Percentiles rank a stretch among this genome's conserved stretches.
Conservation (phyloP, 2,113 vertebrate genomes). For the Chrysemys picta region DNA sequence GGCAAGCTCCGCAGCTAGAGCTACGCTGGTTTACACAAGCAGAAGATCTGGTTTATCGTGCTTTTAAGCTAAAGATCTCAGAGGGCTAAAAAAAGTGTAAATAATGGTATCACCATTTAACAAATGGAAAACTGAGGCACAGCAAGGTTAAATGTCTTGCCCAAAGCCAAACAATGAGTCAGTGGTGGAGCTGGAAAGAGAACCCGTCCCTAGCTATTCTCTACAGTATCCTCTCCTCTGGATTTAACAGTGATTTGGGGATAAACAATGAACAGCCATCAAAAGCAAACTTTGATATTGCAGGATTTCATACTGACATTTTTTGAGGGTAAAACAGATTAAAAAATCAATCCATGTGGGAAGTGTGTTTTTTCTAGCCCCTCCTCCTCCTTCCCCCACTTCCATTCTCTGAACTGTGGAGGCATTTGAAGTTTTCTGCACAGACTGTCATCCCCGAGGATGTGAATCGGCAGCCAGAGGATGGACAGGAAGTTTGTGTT, state of each 20-base stretch:
- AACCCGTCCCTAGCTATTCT: background rate
- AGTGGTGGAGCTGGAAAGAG: background rate
- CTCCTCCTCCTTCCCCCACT: background rate
- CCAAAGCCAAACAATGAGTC: background rate
- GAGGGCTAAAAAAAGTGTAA: background rate
- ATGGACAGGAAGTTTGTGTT: conserved; percentile 20
- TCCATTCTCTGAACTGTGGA: background rate
- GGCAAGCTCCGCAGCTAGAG: background rate
- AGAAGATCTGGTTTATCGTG: background rate
- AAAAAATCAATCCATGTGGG: background rate
- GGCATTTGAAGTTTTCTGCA: conserved; percentile 21
- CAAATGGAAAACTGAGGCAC: background rate
- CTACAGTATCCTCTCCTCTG: background rate
- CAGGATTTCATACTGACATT: background rate
- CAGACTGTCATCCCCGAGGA: conserved; percentile 34
- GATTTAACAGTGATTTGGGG: background rate
- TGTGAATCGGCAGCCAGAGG: background rate
- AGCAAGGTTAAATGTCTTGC: background rate
- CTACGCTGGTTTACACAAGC: background rate
- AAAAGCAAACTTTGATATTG: background rate
- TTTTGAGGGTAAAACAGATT: background rate
- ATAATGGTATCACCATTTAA: background rate
- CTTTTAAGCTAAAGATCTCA: background rate
- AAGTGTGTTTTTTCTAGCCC: background rate
- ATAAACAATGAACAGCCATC: background rate